Conservation (phyloP, 1,140 invertebrate species). For the Steinernema khuongi region DNA sequence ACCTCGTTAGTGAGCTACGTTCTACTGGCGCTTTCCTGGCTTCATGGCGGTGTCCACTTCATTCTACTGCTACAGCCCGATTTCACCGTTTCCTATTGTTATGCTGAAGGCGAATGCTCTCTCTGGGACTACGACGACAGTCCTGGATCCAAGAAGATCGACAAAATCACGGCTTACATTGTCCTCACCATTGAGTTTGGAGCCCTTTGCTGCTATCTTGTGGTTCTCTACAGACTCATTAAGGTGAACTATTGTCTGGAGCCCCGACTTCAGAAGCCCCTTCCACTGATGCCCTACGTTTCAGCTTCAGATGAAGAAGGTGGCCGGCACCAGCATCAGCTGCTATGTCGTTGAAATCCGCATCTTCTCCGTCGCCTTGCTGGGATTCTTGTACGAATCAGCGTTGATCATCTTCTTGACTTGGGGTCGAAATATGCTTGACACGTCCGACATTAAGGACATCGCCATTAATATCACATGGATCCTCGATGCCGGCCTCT, state of each 20-base stretch:
- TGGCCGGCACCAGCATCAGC: slow-evolving; percentile 12
- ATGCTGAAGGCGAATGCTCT: not conserved
- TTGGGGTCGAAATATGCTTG: not conserved
- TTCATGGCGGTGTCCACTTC: not conserved
- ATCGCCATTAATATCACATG: no score
- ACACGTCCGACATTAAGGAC: no score
- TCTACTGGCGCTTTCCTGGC: not conserved
- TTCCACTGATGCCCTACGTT: no score
- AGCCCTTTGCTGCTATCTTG: not conserved
- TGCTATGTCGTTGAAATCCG: not conserved
- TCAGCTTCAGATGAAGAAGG: not conserved
- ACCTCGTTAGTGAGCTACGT: not conserved
- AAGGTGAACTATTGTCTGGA: not conserved
- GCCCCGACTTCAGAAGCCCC: no score
- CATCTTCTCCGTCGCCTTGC: not conserved
- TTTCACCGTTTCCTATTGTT: not conserved
- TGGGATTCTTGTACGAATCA: not conserved
- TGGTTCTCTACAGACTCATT: not conserved
- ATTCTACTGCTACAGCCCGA: not conserved
- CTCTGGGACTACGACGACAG: not conserved
- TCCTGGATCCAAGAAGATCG: not conserved
- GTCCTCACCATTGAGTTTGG: not conserved
- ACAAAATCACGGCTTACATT: not conserved
- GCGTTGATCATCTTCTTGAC: not conserved
- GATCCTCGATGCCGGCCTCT: no score